These are phyloP conservation scores for Sinocyclocheilus anophthalmus DNA, from an alignment of 2,113 vertebrate genomes.

Conservation along the genomic window DNA sequence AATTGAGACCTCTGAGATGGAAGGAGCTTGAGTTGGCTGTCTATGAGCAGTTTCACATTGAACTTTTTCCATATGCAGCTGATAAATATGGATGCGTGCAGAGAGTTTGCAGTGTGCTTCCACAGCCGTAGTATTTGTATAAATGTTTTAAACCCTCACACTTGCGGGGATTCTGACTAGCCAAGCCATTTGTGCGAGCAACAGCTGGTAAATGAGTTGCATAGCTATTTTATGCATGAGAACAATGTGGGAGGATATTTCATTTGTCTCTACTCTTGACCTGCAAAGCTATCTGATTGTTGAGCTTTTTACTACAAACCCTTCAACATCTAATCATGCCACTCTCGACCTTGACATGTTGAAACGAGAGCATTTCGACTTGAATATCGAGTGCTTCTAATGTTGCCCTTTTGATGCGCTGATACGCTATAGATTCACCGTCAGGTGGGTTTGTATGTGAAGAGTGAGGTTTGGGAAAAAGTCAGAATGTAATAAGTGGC, in stretches of 20 bases:
- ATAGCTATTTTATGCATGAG: constrained; percentile 54
- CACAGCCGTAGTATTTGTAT: constrained; percentile 15
- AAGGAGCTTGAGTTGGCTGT: constrained; percentile 30
- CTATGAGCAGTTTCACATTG: background rate
- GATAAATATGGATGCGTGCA: constrained; percentile 40
- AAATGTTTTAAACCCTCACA: constrained; percentile 43
- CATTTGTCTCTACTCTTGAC: constrained; percentile 51
- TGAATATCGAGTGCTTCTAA: constrained; percentile 38
- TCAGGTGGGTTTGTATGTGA: constrained; percentile 6
- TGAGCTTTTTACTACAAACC: constrained; percentile 38
- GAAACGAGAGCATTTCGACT: constrained; percentile 54
- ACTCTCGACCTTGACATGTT: constrained; percentile 55
- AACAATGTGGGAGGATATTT: constrained; percentile 30
- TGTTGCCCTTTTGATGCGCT: constrained; percentile 33
- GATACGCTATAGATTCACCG: constrained; percentile 22
- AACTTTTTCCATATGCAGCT: constrained; percentile 5
- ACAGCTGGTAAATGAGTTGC: constrained; percentile 47
- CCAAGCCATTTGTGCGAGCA: constrained; percentile 22
- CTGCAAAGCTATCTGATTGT: constrained; percentile 49
- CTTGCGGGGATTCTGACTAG: constrained; percentile 36
- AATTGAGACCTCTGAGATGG: constrained; percentile 65
- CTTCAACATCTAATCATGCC: constrained; percentile 45
- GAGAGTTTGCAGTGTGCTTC: background rate
- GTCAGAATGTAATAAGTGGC: background rate
- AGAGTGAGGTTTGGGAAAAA: background rate